Base-by-base conservation (phyloP, 92 coral and sea anemone genomes). In the Porites evermanni region DNA sequence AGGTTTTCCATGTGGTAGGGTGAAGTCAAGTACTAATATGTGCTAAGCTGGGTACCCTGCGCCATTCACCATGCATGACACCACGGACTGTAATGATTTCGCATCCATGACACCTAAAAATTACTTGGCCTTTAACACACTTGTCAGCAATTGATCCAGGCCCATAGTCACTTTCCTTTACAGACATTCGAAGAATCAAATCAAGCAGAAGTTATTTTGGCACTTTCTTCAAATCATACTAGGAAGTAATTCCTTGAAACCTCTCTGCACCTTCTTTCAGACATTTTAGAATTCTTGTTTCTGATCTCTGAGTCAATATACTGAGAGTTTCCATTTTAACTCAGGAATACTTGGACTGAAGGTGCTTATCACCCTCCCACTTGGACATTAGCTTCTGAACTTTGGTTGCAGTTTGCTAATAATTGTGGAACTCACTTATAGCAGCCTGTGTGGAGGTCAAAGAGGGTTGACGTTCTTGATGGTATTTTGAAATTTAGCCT, bases 161-260 rank as follows among this genome's bases (percentile, higher is more conserved):
- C 10, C 53, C 54, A 32, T 66, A 75, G 3, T 58, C 7, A 61
- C 87, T 81, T 65, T 18, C 64, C 29, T 74, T 75, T 59, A 81
- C 44, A 17, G 77, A 54, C 9, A 87, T 88, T 58, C 91, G 87
- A n/a, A 66, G 77, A 20, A 88, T 59, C 51, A 81, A 64, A 3
- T 79, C 79, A 13, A 88, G 78, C 10, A 88, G 29, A 12, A 88
- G 83, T 52, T 67, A 72, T 21, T 64, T 88, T 26, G 87, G 87
- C 47, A 81, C 2, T 58, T 74, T 14, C 23, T 56, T 59, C 16
- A 81, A 17, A 8, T 53, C 86, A 5, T 67, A 32, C 26, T 74
- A 75, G 64, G 6, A 14, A 32, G 76, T 14, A n/a, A 81, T 54
- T 7, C 12, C 2, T 6, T 9, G 64, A 67, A 88, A 47, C 19